Percentiles rank a stretch among this genome's conserved stretches.
Conservation (phyloP, 2,797 vertebrate genomes). For the Silurus aristotelis region DNA sequence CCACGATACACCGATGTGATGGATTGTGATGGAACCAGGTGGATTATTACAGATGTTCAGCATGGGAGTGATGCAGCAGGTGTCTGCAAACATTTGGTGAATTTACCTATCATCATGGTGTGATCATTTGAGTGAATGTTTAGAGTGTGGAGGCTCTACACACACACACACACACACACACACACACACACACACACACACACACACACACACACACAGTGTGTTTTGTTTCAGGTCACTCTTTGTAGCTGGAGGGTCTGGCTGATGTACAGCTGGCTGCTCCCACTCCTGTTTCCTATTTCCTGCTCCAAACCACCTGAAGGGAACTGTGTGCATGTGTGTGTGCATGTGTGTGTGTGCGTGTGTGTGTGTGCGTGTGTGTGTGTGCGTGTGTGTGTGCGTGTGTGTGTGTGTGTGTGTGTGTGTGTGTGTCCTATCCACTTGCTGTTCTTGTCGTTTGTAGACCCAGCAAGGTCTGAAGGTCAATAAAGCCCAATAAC, state of each 20-base stretch:
- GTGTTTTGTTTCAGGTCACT: conserved; percentile 44
- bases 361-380: conserved; percentile 45
- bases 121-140: background rate
- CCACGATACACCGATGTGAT: too few species aligned
- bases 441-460: background rate
- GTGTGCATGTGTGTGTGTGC: conserved; percentile 33
- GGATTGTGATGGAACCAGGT: too few species aligned
- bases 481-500: background rate
- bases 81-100: background rate
- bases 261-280: conserved; percentile 65
- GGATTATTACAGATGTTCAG: background rate
- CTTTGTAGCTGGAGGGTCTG: conserved; percentile 59
- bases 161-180: background rate
- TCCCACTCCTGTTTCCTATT: conserved; percentile 42
- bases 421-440: conserved; percentile 51
- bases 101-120: background rate
- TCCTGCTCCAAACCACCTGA: conserved; percentile 28
- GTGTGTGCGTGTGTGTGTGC: conserved; percentile 50
- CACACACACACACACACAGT: background rate
- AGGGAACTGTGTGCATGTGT: conserved; percentile 35
- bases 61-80: background rate
- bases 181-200: background rate
- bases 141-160: background rate
- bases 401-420: conserved; percentile 41
- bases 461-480: background rate